Evolutionary conservation across 2,113 vertebrate genomes (phyloP).

Genomic region (Spea multiplicata): DNA sequence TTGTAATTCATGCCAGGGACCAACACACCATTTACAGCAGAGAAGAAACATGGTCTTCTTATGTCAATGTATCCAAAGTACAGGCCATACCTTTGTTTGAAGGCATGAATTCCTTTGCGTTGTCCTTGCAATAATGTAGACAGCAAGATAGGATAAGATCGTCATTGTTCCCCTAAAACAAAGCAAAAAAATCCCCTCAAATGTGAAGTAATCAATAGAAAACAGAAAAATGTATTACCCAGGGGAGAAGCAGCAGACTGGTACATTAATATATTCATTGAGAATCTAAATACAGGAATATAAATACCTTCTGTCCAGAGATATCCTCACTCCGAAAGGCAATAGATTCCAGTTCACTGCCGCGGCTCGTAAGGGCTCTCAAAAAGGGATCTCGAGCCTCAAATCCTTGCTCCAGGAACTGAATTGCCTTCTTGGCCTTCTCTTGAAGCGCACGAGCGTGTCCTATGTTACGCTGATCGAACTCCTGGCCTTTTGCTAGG

Average conservation of each 20-base stretch:
- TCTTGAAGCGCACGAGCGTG: conserved; percentile 88
- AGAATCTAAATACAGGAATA: neutral
- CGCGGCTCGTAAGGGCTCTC: conserved; percentile 90
- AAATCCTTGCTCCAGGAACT: conserved; percentile 86
- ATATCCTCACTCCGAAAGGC: conserved; percentile 96
- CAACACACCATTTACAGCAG: conserved; percentile 3
- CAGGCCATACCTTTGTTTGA: conserved; percentile 77
- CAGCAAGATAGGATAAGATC: conserved; percentile 85
- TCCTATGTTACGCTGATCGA: conserved; percentile 68
- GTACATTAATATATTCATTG: too few species aligned
- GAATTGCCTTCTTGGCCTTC: conserved; percentile 83
- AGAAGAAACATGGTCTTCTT: conserved; percentile 22
- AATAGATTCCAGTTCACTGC: conserved; percentile 94
- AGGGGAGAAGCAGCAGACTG: too few species aligned
- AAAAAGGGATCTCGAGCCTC: conserved; percentile 84
- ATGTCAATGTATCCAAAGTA: conserved; percentile 42
- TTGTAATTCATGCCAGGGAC: neutral
- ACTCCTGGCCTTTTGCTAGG: conserved; percentile 91
- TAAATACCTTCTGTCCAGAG: conserved; percentile 86
- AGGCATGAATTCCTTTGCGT: conserved; percentile 93
- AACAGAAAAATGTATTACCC: neutral
- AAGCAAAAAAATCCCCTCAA: conserved; percentile 51
- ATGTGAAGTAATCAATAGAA: neutral
- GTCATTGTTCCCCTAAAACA: conserved; percentile 89
- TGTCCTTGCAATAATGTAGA: conserved; percentile 95